Base-by-base conservation (phyloP, 2,797 vertebrate species). In the Phataginus tricuspis region DNA sequence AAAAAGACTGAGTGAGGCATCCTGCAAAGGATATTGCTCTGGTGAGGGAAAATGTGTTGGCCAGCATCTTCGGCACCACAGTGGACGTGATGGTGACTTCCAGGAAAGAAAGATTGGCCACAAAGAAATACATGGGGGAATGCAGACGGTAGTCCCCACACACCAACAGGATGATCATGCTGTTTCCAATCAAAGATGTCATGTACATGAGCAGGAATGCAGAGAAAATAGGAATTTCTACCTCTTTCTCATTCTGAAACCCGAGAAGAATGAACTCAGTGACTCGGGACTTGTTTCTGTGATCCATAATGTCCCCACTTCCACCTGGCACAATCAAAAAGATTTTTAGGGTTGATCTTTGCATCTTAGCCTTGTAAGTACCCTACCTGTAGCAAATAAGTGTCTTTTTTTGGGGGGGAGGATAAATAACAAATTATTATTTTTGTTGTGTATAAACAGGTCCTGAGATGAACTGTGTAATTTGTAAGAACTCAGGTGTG, bases 181-280 rank as follows among this genome's bases (percentile, higher is more conserved):
- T 61, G 55, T 97, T 97, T 29, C 95, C 95, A 29, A 64, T 3
- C 51, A 95, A 51, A 25, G 72, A 95, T 0, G 2, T 64, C 85
- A 83, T 7, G 31, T 72, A 94, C 55, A 75, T 95, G 91, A 95
- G 88, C 85, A 94, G 85, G 7, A 80, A 97, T 11, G 5, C 77
- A 78, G 1, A 93, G 14, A 68, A 97, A 4, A 97, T 82, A 14
- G 91, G 15, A 12, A 89, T 23, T n/a, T 93, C 89, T 51, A 61
- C 13, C 23, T 31, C 21, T 11, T 37, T 82, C 16, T 91, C 21
- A 11, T 82, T 90, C 42, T 95, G 95, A 83, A 97, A 96, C 7
- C 92, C 94, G 4, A 97, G 72, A 19, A 97, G 93, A 16, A 96
- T 61, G 25, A 96, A 95, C 29, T 97, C 89, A 4, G 55, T 93